Percentiles rank a stretch among this genome's conserved stretches.
phyloP scores from a whole-genome alignment of 2,888 invertebrate genomes.

The Papilio protenor region DNA sequence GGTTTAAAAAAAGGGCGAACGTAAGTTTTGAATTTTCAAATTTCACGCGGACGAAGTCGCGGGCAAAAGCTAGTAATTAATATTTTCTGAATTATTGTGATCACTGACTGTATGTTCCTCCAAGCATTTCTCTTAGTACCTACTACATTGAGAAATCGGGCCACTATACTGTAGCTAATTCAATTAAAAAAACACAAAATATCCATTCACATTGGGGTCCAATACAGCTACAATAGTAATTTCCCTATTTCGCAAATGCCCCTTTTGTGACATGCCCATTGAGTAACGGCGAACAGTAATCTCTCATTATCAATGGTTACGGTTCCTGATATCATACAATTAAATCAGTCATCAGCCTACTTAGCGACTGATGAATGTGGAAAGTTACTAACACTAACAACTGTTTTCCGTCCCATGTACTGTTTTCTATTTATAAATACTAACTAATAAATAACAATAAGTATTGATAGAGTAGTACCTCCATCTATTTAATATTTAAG shows the following conservation, averaged over 20 bases:
- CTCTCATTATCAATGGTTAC: slow-evolving; percentile 21
- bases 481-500: neutral
- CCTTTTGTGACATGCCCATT: slow-evolving; percentile 9
- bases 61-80: neutral
- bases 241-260: slow-evolving; percentile 3
- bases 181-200: neutral
- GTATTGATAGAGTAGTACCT: neutral
- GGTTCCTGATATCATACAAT: slow-evolving; percentile 27
- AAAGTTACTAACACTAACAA: neutral
- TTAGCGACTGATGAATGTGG: slow-evolving; percentile 3
- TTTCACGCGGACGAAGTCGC: too few relatives aligned
- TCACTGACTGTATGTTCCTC: neutral
- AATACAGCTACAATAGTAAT: slow-evolving; percentile 1
- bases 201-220: neutral
- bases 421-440: neutral
- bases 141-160: neutral
- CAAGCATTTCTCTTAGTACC: neutral
- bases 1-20: too few relatives aligned
- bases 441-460: neutral
- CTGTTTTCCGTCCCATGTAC: neutral
- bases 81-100: neutral
- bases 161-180: neutral
- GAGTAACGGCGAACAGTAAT: slow-evolving; percentile 17
- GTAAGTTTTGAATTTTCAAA: too few relatives aligned
- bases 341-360: slow-evolving; percentile 17